Base-by-base conservation (phyloP, 1,140 invertebrate species). In the Saccostrea echinata region DNA sequence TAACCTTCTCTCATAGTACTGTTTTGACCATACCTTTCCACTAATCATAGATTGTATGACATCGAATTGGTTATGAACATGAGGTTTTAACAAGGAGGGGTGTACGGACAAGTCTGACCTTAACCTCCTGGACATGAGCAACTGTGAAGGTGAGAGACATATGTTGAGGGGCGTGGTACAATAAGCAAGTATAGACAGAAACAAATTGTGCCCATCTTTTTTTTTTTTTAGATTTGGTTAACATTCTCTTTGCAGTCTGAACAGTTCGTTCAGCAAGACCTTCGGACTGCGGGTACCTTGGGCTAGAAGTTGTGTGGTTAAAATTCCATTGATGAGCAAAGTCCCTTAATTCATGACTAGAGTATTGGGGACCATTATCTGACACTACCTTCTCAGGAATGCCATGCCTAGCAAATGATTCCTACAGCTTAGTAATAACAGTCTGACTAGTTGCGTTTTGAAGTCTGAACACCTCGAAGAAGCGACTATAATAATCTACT, bases 191-290 rank as follows among this genome's bases (percentile, higher is more conserved):
- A 68, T 27, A n/a, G 61, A 68, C 61, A 11, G 43, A 43, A 43
- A 43, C 43, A 43, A 43, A 43, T 43, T 61, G 57, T 16, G 43
- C 18, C 85, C 83, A 24, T 86, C 84, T 2, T 89, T 13, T 51
- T 84, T 86, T 81, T 2, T 89, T 13, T 51, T 84, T 83, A 11
- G 85, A 68, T 35, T 89, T 90, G 27, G n/a, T 52, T 6, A 90
- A 68, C 6, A 92, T 68, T 8, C 30, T 68, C 85, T 92, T 91
- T 1, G 88, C 89, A 13, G 86, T 89, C 76, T 91, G 86, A 3
- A 91, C n/a, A n/a, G n/a, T n/a, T n/a, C n/a, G n/a, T 81, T 92
- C 90, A 0, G 90, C 90, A 13, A 91, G 64, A 0, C 89, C 89
- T 84, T 91, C 89, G 24, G 82, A 84, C 51, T 92, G 90, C 12